Evolutionary conservation across 2,888 invertebrate species (phyloP).

Genomic region (Cactoblastis cactorum): DNA sequence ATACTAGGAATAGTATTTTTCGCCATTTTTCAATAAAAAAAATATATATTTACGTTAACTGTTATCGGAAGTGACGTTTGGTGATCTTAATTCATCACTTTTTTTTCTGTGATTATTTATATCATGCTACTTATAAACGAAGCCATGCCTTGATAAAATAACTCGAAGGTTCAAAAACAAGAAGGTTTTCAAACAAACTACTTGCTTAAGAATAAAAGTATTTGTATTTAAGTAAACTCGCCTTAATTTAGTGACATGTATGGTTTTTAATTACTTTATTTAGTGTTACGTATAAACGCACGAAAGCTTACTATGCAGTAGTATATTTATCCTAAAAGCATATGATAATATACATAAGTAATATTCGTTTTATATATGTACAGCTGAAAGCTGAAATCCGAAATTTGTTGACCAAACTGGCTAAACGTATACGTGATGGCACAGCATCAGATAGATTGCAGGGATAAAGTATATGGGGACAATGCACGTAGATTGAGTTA

Average conservation of each 20-base stretch:
- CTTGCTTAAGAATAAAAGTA: no score
- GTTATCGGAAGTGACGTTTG: neutral
- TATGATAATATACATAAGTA: no score
- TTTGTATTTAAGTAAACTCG: no score
- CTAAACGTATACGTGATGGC: constrained; percentile 45
- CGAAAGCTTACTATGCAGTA: no score
- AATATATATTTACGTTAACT: neutral
- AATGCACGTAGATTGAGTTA: no score
- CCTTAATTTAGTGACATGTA: no score
- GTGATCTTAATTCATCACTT: neutral
- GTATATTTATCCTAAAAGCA: no score
- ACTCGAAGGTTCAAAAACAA: neutral
- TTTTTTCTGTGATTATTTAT: neutral
- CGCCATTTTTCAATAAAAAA: no score
- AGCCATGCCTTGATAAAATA: neutral
- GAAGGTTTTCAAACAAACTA: no score
- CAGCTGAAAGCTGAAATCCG: constrained; percentile 36
- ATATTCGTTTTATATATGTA: neutral
- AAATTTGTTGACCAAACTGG: constrained; percentile 66
- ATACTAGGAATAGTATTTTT: no score
- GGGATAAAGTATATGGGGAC: neutral
- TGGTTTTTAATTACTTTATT: no score
- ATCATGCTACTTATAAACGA: neutral
- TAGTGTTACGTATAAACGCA: no score
- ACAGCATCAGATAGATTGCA: constrained; percentile 38